These are phyloP conservation scores for Metridium senile DNA, from an alignment of 92 coral and sea anemone genomes.

Conservation along the genomic window DNA sequence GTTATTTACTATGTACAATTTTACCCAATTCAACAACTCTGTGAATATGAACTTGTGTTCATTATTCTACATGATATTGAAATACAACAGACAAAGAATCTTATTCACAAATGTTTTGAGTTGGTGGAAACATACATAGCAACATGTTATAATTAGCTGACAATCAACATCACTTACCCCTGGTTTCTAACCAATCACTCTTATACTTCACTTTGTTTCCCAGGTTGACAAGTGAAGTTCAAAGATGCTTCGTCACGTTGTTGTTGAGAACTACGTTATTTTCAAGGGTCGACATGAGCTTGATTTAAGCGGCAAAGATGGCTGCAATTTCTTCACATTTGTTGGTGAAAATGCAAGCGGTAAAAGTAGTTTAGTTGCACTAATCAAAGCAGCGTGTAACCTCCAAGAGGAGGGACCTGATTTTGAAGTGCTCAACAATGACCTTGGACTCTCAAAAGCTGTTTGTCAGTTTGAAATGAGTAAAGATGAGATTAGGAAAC, in stretches of 20 bases:
- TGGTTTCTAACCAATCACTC: no score
- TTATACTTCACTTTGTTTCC: not conserved
- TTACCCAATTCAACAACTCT: no score
- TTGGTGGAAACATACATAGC: no score
- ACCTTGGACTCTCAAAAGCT: conserved; percentile 48
- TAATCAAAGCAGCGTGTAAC: conserved; percentile 85
- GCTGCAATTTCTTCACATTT: conserved; percentile 69
- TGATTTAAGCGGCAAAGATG: conserved; percentile 53
- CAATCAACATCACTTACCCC: no score
- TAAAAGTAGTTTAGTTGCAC: conserved; percentile 87
- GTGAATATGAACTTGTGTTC: no score
- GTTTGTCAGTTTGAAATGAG: conserved; percentile 82
- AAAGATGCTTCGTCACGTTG: conserved; percentile 80
- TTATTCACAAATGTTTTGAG: no score
- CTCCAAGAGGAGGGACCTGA: conserved; percentile 74
- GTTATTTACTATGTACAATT: no score
- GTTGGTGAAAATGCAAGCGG: conserved; percentile 96
- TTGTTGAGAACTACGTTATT: conserved; percentile 80
- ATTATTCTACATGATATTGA: no score
- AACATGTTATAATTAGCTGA: no score
- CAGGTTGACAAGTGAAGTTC: not conserved
- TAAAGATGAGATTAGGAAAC: conserved; percentile 44
- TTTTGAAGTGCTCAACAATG: conserved; percentile 62
- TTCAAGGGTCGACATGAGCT: conserved; percentile 81
- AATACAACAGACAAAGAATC: no score